Conservation (phyloP, 2,113 vertebrate species). For the Genyomyrus donnyi region DNA sequence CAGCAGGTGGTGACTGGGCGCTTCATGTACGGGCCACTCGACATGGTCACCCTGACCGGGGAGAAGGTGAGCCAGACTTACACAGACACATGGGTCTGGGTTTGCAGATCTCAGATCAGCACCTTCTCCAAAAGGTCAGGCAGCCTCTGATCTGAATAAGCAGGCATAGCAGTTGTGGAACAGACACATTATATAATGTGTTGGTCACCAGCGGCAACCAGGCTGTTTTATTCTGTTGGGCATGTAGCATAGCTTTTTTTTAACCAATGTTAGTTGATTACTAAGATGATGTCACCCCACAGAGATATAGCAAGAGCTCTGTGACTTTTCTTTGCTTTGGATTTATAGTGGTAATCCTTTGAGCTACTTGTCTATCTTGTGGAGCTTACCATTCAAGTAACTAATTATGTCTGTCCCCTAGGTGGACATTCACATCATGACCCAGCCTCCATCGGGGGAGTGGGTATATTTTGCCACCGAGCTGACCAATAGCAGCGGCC, state of each 20-base stretch:
- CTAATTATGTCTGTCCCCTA: slow-evolving; percentile 40
- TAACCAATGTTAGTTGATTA: not conserved
- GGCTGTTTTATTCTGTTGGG: not conserved
- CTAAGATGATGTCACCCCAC: not conserved
- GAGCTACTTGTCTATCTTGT: not conserved
- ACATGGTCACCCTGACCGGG: slow-evolving; percentile 94
- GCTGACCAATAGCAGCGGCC: slow-evolving; percentile 89
- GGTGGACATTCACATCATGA: slow-evolving; percentile 98
- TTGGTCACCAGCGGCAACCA: not conserved
- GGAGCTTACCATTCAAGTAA: not conserved
- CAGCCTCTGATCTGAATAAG: not conserved
- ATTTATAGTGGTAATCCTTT: not conserved
- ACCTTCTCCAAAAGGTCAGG: not conserved
- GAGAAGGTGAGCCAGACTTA: slow-evolving; percentile 75
- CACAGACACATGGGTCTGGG: not conserved
- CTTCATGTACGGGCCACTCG: slow-evolving; percentile 95
- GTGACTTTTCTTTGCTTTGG: not conserved
- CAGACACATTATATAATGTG: not conserved
- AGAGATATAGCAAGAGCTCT: not conserved
- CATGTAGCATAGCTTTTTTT: not conserved
- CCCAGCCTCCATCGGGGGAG: slow-evolving; percentile 85
- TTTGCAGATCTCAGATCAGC: not conserved
- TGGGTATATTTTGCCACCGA: slow-evolving; percentile 89
- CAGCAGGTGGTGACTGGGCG: slow-evolving; percentile 80
- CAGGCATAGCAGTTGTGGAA: not conserved